These are phyloP conservation scores for Cherax destructor DNA, from an alignment of 1,140 invertebrate genomes.

Conservation along the genomic window DNA sequence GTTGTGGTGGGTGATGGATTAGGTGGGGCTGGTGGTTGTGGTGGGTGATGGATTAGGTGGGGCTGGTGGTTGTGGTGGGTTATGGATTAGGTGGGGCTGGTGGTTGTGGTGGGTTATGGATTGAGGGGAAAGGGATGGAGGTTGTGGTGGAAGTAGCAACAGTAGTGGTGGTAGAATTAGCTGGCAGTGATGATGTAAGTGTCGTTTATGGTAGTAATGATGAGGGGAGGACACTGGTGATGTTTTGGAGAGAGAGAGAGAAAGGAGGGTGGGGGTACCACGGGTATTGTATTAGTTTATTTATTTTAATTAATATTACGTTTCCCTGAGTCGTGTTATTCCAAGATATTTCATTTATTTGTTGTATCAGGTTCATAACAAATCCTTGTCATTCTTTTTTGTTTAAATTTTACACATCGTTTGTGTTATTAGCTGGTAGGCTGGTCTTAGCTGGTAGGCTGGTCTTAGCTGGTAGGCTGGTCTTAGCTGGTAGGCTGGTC, in stretches of 20 bases:
- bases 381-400: too few relatives aligned
- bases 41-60: background rate
- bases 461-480: too few relatives aligned
- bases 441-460: too few relatives aligned
- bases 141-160: background rate
- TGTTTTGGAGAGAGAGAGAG: background rate
- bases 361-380: too few relatives aligned
- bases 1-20: background rate
- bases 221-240: background rate
- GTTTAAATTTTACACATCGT: too few relatives aligned
- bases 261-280: too few relatives aligned
- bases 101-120: background rate
- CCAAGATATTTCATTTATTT: too few relatives aligned
- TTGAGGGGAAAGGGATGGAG: background rate
- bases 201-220: background rate
- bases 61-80: background rate
- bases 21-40: background rate
- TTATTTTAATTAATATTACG: too few relatives aligned
- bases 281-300: too few relatives aligned
- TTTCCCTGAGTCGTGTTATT: too few relatives aligned
- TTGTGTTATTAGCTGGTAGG: too few relatives aligned
- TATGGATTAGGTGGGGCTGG: background rate
- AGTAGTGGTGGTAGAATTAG: background rate
- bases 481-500: too few relatives aligned
- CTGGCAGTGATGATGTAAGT: background rate